These are phyloP conservation scores for Amphipoea lucens DNA, from an alignment of 2,888 invertebrate species.

Conservation along the genomic window DNA sequence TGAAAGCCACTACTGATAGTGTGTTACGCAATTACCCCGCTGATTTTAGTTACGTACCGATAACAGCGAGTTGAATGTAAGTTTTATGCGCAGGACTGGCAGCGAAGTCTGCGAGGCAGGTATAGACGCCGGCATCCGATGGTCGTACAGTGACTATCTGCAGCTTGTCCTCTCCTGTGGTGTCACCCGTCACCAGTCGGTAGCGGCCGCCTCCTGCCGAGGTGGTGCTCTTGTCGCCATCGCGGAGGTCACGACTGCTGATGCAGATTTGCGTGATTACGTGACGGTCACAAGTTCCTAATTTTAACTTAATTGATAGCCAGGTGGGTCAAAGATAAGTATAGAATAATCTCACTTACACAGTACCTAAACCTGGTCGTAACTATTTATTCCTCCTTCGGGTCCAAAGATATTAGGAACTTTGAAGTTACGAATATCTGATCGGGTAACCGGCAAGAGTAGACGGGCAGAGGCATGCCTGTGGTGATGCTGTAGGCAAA, in stretches of 20 bases:
- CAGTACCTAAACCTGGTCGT: neutral
- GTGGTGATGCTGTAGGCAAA: neutral
- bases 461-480: neutral
- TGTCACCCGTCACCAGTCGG: constrained; percentile 75
- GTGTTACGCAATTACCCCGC: neutral
- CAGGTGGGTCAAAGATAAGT: neutral
- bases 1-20: neutral
- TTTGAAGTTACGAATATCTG: neutral
- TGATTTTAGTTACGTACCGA: constrained; percentile 74
- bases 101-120: constrained; percentile 83
- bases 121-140: constrained; percentile 82
- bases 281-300: constrained; percentile 31
- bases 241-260: constrained; percentile 86
- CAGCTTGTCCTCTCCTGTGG: constrained; percentile 74
- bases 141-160: constrained; percentile 77
- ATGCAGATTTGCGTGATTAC: constrained; percentile 74
- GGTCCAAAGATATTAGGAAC: neutral
- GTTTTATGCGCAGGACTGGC: constrained; percentile 83
- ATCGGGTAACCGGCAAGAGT: neutral
- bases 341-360: neutral
- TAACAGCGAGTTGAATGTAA: constrained; percentile 78
- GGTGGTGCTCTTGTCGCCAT: constrained; percentile 67
- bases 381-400: neutral
- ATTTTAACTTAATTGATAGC: neutral
- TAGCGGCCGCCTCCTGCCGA: constrained; percentile 75